phyloP scores from a whole-genome alignment of 2,113 vertebrate species.

The Tetrao urogallus region DNA sequence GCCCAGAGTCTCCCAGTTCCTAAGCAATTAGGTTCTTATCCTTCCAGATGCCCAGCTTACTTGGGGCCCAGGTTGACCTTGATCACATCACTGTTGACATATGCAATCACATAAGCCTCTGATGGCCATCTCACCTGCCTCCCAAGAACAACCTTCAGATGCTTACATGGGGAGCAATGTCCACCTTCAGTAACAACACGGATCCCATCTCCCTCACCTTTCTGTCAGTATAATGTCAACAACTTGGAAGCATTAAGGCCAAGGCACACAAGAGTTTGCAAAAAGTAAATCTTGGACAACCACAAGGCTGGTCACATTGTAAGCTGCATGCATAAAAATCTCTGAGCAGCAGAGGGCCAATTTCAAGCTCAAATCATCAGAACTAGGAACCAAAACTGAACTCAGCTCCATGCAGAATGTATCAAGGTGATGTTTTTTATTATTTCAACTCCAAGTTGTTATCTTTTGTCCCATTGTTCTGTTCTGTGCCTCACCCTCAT shows the following conservation, averaged over 20 bases:
- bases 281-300: neutral
- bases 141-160: neutral
- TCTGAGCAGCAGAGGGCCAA: neutral
- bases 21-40: neutral
- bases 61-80: neutral
- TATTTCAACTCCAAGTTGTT: neutral
- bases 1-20: neutral
- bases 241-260: neutral
- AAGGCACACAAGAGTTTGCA: neutral
- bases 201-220: neutral
- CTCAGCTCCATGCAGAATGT: neutral
- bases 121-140: neutral
- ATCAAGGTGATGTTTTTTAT: neutral
- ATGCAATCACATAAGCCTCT: neutral
- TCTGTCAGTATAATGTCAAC: neutral
- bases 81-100: neutral
- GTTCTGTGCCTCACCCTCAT: neutral
- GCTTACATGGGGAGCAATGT: neutral
- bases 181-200: neutral
- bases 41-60: neutral
- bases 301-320: neutral
- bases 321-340: fast-evolving
- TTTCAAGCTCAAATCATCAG: neutral
- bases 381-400: neutral
- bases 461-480: neutral